Percentiles rank a stretch among this genome's conserved stretches.
phyloP scores from a whole-genome alignment of 2,797 vertebrate genomes.

The Zalophus californianus region DNA sequence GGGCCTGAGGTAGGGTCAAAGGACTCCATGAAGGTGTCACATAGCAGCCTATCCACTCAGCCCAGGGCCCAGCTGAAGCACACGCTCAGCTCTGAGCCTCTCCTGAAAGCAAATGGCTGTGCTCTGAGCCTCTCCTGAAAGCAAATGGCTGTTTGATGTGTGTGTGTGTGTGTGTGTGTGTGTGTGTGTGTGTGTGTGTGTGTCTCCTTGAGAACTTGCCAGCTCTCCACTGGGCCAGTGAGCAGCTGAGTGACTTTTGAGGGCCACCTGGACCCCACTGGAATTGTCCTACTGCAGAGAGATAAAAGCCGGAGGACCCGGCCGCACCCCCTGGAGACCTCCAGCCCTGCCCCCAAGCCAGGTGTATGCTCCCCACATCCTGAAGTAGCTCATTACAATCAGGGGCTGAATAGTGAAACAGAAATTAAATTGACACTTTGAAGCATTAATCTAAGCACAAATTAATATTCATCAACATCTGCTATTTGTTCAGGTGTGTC shows the following conservation, averaged over 20 bases:
- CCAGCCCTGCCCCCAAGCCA: conserved; percentile 65
- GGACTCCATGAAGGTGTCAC: accelerated
- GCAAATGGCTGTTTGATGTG: background rate
- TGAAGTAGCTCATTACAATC: conserved; percentile 74
- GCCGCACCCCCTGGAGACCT: background rate
- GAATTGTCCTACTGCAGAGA: background rate
- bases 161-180: too few species aligned
- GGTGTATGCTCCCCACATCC: conserved; percentile 62
- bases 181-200: background rate
- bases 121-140: background rate
- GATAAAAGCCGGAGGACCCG: conserved; percentile 25
- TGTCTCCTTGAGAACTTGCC: background rate
- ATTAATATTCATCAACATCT: conserved; percentile 78
- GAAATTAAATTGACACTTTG: conserved; percentile 83
- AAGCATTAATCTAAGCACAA: conserved; percentile 82
- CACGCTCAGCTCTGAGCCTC: background rate
- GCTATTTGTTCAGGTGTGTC: conserved; percentile 74
- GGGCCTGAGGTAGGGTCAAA: background rate
- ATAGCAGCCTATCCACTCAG: background rate
- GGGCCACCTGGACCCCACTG: background rate
- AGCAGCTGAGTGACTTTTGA: background rate
- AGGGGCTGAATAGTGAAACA: conserved; percentile 72
- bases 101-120: background rate
- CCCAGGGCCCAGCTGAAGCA: background rate
- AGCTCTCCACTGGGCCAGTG: background rate